Evolutionary conservation across 2,797 vertebrate species (phyloP).

Genomic region (Cuculus canorus): DNA sequence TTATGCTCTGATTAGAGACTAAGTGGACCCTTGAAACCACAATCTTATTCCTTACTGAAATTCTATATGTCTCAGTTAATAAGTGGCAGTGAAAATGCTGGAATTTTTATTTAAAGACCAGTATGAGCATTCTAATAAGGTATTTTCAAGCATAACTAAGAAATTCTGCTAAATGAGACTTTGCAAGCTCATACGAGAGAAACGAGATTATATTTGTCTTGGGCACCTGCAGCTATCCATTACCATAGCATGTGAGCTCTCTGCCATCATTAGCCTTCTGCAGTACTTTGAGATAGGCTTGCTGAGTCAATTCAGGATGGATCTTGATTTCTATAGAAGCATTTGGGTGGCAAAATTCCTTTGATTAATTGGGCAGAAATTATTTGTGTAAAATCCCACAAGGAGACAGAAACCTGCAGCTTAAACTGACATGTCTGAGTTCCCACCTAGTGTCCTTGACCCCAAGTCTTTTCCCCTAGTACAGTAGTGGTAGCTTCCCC

Average conservation of each 20-base stretch:
- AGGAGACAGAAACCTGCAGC: not conserved
- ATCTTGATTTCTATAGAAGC: not conserved
- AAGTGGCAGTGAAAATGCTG: not conserved
- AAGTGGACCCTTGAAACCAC: not conserved
- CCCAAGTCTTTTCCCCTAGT: not conserved
- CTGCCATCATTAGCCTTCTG: not conserved
- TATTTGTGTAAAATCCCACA: not conserved
- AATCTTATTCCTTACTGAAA: slow-evolving; percentile 13
- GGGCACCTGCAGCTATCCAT: not conserved
- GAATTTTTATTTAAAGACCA: slow-evolving; percentile 22
- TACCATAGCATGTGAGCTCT: not conserved
- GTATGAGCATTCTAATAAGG: not conserved
- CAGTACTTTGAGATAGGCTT: not conserved
- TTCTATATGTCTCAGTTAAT: slow-evolving; percentile 38
- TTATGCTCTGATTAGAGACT: slow-evolving; percentile 29
- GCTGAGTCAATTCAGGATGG: not conserved
- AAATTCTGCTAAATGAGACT: not conserved
- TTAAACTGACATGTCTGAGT: not conserved
- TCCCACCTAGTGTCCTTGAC: not conserved
- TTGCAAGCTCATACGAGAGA: not conserved
- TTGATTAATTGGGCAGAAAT: not conserved
- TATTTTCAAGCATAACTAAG: not conserved
- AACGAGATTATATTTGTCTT: not conserved
- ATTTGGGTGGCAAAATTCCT: not conserved
- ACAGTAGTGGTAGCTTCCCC: not conserved